A percentile compares a stretch with the other conserved stretches of the same genome.
Conservation (phyloP, 2,113 vertebrate genomes). For the Thamnaconus septentrionalis region DNA sequence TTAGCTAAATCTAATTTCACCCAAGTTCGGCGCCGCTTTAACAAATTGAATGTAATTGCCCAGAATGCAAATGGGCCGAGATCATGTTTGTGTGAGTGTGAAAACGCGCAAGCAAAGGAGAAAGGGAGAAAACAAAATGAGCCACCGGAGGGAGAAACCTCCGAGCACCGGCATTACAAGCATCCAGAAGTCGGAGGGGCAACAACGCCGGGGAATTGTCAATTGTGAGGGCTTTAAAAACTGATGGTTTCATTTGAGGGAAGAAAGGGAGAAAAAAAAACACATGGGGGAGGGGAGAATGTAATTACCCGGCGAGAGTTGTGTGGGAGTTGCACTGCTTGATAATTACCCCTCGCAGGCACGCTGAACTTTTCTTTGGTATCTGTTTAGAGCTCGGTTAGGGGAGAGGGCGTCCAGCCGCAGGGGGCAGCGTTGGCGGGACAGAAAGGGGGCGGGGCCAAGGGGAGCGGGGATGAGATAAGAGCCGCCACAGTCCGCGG, state of each 20-base stretch:
- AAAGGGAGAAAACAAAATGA: slow-evolving; percentile 23
- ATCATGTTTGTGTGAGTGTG: slow-evolving; percentile 58
- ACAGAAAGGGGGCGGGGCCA: slow-evolving; percentile 13
- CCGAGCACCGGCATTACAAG: slow-evolving; percentile 33
- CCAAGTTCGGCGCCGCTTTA: slow-evolving; percentile 68
- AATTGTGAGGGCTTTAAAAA: slow-evolving; percentile 64
- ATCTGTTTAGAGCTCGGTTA: slow-evolving; percentile 52
- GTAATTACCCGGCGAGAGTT: slow-evolving; percentile 67
- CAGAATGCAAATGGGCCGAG: slow-evolving; percentile 65
- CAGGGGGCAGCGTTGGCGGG: slow-evolving; percentile 16
- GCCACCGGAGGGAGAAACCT: slow-evolving; percentile 36
- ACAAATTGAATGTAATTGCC: slow-evolving; percentile 75
- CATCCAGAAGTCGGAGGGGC: slow-evolving; percentile 47
- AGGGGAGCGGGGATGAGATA: slow-evolving; percentile 37
- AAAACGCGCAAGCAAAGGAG: slow-evolving; percentile 28
- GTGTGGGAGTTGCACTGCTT: slow-evolving; percentile 70
- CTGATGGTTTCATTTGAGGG: slow-evolving; percentile 57
- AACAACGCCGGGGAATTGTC: slow-evolving; percentile 40
- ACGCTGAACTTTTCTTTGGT: slow-evolving; percentile 64
- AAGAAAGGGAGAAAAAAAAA: slow-evolving; percentile 16
- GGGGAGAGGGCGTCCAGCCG: slow-evolving; percentile 44
- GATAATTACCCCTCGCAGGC: slow-evolving; percentile 73
- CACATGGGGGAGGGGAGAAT: slow-evolving; percentile 53
- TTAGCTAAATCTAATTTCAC: slow-evolving; percentile 71
- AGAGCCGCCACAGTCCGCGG: slow-evolving; percentile 20